A percentile compares a stretch with the other conserved stretches of the same genome.
These are phyloP conservation scores for Eolophus roseicapilla DNA, from an alignment of 2,113 vertebrate species.

Conservation along the genomic window DNA sequence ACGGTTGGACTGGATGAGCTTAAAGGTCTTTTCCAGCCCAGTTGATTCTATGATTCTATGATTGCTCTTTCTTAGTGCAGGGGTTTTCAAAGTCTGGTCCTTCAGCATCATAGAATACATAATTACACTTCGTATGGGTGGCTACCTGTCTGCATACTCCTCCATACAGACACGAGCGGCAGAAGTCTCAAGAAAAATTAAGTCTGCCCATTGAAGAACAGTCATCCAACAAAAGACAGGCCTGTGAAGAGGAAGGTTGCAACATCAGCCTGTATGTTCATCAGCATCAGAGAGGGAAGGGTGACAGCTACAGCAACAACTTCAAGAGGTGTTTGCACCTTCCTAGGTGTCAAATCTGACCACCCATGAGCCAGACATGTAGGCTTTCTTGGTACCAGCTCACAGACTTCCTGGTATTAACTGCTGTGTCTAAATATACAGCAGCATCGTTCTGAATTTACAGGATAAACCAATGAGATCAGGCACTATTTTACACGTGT, in stretches of 20 bases:
- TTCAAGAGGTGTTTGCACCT: neutral
- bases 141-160: neutral
- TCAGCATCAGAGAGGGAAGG: neutral
- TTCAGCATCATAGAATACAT: rapidly evolving
- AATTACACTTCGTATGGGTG: neutral
- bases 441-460: neutral
- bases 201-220: neutral
- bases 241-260: neutral
- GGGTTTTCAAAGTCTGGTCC: neutral
- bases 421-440: neutral
- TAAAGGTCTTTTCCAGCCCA: neutral
- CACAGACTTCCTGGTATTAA: neutral
- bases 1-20: neutral
- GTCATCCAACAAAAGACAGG: neutral
- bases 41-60: neutral
- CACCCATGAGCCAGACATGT: neutral
- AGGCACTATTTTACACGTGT: neutral
- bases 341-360: neutral
- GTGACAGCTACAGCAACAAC: neutral
- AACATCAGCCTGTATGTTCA: neutral
- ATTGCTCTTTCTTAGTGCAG: too few relatives aligned
- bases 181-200: neutral
- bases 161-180: neutral
- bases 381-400: neutral
- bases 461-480: neutral